These are phyloP conservation scores for Lycopodina hypogea DNA, from an alignment of 37 sponge, comb jelly and placozoan genomes.

Conservation along the genomic window DNA sequence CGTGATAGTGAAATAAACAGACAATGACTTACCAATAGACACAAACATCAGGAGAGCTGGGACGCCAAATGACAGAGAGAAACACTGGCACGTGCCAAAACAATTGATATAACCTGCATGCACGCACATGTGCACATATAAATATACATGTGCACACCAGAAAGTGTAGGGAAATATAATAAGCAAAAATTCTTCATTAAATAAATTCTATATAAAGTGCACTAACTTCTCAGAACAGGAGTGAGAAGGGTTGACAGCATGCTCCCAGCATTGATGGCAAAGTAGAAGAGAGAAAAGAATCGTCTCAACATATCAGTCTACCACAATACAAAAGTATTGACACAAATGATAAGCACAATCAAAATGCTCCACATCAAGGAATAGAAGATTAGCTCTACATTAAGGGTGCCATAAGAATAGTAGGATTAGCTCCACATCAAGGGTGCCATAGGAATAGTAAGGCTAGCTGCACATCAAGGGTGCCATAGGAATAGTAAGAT, in stretches of 20 bases:
- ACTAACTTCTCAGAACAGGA: slow-evolving; percentile 87
- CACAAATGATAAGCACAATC: not conserved
- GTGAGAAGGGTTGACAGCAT: slow-evolving; percentile 90
- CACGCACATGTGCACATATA: not conserved
- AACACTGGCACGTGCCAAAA: slow-evolving; percentile 81
- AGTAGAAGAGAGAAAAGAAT: slow-evolving; percentile 97
- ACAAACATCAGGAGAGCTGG: slow-evolving; percentile 91
- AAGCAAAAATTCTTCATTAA: no score
- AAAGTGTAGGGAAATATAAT: no score
- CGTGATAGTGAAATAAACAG: no score
- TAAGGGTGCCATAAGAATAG: no score
- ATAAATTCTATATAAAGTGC: no score
- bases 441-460: no score
- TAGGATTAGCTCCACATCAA: no score
- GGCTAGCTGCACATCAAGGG: no score
- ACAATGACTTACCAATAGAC: slow-evolving; percentile 69
- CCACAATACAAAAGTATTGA: not conserved
- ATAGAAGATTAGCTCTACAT: no score
- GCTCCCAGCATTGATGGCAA: slow-evolving; percentile 98
- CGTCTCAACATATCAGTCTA: slow-evolving; percentile 36
- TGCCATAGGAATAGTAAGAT: no score
- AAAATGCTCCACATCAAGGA: no score
- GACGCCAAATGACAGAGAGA: slow-evolving; percentile 89
- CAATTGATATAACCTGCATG: slow-evolving; percentile 68
- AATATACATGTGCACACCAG: not conserved